A percentile compares a stretch with the other conserved stretches of the same genome.
These are phyloP conservation scores for Siniperca obscura DNA, from an alignment of 2,797 vertebrate genomes.

Conservation along the genomic window DNA sequence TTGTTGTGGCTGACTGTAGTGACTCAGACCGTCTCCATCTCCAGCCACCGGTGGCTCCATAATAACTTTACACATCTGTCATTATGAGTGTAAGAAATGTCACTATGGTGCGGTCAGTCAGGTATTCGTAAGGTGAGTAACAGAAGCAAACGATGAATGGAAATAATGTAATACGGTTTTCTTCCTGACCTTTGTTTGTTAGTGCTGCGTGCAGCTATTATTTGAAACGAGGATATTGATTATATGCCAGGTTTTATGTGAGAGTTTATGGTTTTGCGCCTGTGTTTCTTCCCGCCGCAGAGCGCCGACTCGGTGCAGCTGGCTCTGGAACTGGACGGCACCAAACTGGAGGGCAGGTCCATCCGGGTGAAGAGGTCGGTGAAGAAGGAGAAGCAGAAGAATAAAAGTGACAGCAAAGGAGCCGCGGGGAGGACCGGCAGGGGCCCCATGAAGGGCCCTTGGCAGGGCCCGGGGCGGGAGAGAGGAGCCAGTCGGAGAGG, in stretches of 20 bases:
- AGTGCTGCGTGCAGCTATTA: neutral
- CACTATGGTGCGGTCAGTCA: too few species aligned
- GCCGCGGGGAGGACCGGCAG: neutral
- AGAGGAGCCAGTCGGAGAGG: neutral
- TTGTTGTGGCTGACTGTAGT: too few species aligned
- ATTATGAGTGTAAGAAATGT: too few species aligned
- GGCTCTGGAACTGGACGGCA: conserved; percentile 80
- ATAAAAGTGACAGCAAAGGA: neutral
- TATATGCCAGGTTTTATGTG: neutral
- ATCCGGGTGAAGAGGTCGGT: conserved; percentile 83
- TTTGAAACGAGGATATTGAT: neutral
- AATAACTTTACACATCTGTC: too few species aligned
- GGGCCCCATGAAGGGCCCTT: neutral
- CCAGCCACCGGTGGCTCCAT: too few species aligned
- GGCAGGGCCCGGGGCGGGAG: neutral
- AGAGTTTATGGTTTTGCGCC: neutral
- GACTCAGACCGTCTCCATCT: too few species aligned
- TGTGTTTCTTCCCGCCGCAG: conserved; percentile 58
- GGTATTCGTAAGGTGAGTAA: too few species aligned
- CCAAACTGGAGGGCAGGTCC: conserved; percentile 74
- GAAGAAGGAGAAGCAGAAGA: conserved; percentile 78
- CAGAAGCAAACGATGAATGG: too few species aligned
- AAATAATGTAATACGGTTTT: too few species aligned
- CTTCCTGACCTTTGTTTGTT: neutral
- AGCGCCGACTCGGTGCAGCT: conserved; percentile 82